Percentiles rank a stretch among this genome's conserved stretches.
These are phyloP conservation scores for Phallusia fumigata DNA, from an alignment of 23 tunicate genomes.

Conservation along the genomic window DNA sequence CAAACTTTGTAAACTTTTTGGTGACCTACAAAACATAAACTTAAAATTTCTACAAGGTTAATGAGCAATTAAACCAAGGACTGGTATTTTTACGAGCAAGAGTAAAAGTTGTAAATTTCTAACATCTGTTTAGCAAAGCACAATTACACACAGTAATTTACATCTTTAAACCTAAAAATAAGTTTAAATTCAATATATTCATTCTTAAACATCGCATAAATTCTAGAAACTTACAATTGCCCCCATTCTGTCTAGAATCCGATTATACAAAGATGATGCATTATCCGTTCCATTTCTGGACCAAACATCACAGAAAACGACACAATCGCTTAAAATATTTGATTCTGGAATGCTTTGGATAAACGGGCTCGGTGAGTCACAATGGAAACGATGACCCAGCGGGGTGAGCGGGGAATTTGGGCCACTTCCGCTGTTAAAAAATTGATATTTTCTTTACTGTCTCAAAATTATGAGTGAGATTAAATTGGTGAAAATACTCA, in stretches of 20 bases:
- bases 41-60: background rate
- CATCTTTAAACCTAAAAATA: too few relatives aligned
- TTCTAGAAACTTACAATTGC: constrained; percentile 55
- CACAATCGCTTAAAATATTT: constrained; percentile 41
- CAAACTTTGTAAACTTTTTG: constrained; percentile 50
- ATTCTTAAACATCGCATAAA: too few relatives aligned
- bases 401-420: background rate
- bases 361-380: constrained; percentile 31
- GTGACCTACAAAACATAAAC: constrained; percentile 40
- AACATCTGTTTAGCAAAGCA: too few relatives aligned
- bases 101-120: too few relatives aligned
- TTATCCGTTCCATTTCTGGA: constrained; percentile 65
- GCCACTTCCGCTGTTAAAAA: background rate
- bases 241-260: constrained; percentile 77
- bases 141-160: too few relatives aligned
- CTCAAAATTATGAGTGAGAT: too few relatives aligned
- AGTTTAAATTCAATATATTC: too few relatives aligned
- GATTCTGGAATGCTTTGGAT: constrained; percentile 50
- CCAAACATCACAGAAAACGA: constrained; percentile 83
- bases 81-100: too few relatives aligned
- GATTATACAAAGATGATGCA: constrained; percentile 51
- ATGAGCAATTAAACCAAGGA: background rate
- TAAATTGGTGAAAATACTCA: too few relatives aligned
- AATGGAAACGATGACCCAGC: background rate
- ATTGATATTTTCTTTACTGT: too few relatives aligned